These are phyloP conservation scores for Allacma fusca DNA, from an alignment of 2,888 invertebrate genomes.

Conservation along the genomic window DNA sequence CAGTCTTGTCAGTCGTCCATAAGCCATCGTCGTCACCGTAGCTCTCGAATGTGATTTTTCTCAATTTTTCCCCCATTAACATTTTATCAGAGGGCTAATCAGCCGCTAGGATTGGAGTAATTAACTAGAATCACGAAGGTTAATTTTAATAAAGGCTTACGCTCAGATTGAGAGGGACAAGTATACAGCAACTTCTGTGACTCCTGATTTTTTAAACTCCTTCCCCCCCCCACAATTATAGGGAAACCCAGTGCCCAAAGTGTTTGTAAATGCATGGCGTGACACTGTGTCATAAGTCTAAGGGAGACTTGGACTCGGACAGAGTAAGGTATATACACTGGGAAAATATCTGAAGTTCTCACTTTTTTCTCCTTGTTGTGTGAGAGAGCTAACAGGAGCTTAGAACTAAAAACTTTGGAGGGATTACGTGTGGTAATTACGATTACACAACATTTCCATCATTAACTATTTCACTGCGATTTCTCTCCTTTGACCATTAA, in stretches of 20 bases:
- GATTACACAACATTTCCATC: constrained; percentile 16
- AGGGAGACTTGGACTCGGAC: no score
- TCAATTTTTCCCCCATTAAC: not conserved
- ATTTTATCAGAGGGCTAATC: not conserved
- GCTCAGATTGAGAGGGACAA: not conserved
- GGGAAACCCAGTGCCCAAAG: no score
- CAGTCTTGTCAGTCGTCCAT: constrained; percentile 6
- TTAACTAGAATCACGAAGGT: constrained; percentile 19
- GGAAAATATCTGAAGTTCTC: not conserved
- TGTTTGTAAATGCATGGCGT: no score
- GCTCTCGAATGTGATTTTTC: constrained; percentile 14
- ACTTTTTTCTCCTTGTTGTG: not conserved
- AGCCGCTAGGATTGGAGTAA: not conserved
- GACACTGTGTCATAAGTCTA: no score
- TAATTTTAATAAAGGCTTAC: constrained; percentile 3
- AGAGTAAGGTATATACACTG: no score
- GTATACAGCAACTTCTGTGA: not conserved
- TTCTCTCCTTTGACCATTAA: constrained; percentile 16
- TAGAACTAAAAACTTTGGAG: not conserved
- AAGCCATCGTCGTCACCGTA: constrained; percentile 6
- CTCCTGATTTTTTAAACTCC: not conserved
- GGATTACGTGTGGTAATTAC: not conserved
- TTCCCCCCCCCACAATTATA: no score
- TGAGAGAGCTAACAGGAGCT: not conserved
- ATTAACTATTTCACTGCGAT: constrained; percentile 12